Evolutionary conservation across 2,797 vertebrate species (phyloP).

Genomic region (Molossus alvarezi): DNA sequence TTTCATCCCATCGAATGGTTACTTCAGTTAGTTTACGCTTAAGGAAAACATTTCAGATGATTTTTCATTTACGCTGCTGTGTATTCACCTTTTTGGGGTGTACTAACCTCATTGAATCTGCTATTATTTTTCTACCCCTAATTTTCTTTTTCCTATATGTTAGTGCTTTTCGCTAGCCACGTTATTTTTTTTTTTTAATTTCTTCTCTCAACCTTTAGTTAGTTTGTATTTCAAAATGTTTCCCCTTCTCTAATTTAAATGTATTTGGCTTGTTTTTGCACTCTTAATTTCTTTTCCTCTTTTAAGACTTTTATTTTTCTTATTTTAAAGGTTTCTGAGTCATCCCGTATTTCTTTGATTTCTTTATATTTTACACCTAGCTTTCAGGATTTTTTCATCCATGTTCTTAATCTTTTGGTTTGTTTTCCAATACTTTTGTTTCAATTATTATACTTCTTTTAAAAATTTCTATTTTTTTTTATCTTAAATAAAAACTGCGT

Average conservation of each 20-base stretch:
- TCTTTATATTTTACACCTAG: neutral
- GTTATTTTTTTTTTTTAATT: slow-evolving; percentile 49
- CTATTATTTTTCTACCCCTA: neutral
- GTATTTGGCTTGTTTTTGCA: neutral
- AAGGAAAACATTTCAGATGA: neutral
- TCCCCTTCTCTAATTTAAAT: slow-evolving; percentile 30
- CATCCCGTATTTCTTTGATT: neutral
- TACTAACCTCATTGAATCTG: neutral
- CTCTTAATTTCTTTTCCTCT: neutral
- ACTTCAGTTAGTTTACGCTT: neutral
- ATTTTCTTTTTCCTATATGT: neutral
- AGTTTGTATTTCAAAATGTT: neutral
- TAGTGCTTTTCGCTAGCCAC: neutral
- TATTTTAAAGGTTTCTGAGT: slow-evolving; percentile 19
- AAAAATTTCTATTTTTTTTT: neutral
- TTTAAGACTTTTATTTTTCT: neutral
- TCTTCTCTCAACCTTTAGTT: neutral
- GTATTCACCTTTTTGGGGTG: neutral
- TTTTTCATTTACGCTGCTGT: neutral
- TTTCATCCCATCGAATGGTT: neutral
- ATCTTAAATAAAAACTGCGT: neutral
- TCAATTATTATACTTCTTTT: neutral
- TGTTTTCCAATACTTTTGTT: neutral
- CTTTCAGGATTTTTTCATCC: slow-evolving; percentile 36
- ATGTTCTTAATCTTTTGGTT: neutral